phyloP scores from a whole-genome alignment of 2,888 invertebrate species.

The Sphaeridia pumilis region DNA sequence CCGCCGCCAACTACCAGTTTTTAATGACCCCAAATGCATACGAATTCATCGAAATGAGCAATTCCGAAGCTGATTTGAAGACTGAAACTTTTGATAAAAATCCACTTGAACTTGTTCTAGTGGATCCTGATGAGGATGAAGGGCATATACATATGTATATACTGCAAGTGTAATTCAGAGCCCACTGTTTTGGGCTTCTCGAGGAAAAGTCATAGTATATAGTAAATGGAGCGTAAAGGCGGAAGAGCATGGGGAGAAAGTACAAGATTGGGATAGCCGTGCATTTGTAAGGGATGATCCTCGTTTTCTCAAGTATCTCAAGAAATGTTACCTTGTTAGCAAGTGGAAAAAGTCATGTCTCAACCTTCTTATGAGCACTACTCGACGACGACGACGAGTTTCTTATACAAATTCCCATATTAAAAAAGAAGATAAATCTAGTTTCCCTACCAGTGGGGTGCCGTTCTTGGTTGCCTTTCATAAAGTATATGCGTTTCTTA shows the following conservation, averaged over 20 bases:
- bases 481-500: too few species aligned
- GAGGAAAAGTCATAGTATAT: constrained; percentile 27
- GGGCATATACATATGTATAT: neutral
- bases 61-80: neutral
- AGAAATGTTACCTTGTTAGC: too few species aligned
- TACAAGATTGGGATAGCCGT: too few species aligned
- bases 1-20: too few species aligned
- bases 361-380: too few species aligned
- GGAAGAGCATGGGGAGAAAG: constrained; percentile 16
- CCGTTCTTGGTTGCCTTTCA: too few species aligned
- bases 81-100: neutral
- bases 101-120: neutral
- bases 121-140: neutral
- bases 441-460: neutral
- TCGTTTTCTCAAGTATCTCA: too few species aligned
- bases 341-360: too few species aligned
- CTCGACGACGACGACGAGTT: too few species aligned
- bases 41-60: neutral
- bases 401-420: neutral
- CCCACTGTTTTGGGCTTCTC: neutral
- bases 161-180: too few species aligned
- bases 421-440: neutral
- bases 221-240: constrained; percentile 35
- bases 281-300: neutral
- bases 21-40: neutral